Evolutionary conservation across 2,113 vertebrate species (phyloP), one percentile per base, ranked within the genome.

Genomic region (Ramphastos sulfuratus): DNA sequence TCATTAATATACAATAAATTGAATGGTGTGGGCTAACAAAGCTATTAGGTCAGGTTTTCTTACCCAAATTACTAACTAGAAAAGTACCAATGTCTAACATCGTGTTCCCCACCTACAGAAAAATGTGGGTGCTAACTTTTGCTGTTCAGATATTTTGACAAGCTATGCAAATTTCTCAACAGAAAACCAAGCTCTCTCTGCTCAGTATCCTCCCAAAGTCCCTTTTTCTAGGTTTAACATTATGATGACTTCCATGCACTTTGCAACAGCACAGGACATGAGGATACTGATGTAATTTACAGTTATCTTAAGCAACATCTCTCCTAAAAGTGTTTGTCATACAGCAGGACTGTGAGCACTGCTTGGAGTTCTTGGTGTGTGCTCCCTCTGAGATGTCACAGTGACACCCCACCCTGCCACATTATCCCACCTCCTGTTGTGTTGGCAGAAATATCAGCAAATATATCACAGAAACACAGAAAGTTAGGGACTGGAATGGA

Each of bases 351-450:
- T 70, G 19, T 21, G 31, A 72, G 58, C 20, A 24, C 27, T 37
- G 25, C 46, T 50, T 12, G 7, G 25, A 67, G 19, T 24, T 8
- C 37, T 21, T 0, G 0, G 13, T 3, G 15, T 44, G 19, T 3
- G 9, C 10, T 19, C 52, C 31, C 33, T 6, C 33, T 6, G 31
- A 23, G n/a, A 42, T 56, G 39, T 23, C 42, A 16, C 33, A 33
- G 50, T 44, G 69, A 52, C 50, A 7, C 24, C 46, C 11, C 15
- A 12, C 1, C 3, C 54, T n/a, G 23, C 25, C 42, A 18, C 0
- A 0, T 17, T 12, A 12, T 66, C 35, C 54, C 23, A 37, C 10
- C 74, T 79, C 37, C 44, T n/a, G 15, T 60, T 3, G 0, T 7
- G 10, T 18, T 27, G 4, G 66, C 35, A 72, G 17, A 66, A 79